These are phyloP conservation scores for Venturia canescens DNA, from an alignment of 1,140 invertebrate genomes.

Conservation along the genomic window DNA sequence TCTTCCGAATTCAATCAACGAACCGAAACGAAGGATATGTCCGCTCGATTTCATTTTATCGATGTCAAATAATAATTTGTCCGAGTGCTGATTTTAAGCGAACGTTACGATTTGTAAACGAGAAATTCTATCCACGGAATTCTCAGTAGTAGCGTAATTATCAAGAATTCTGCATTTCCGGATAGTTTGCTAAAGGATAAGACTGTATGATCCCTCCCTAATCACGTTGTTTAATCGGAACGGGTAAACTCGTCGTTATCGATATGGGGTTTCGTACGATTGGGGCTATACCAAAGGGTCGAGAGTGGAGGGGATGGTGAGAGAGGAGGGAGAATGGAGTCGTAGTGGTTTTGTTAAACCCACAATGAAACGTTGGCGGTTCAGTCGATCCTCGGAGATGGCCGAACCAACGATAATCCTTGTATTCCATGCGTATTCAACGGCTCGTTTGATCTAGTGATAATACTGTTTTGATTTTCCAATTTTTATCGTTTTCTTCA, in stretches of 20 bases:
- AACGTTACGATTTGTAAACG: not conserved
- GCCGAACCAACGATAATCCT: constrained; percentile 36
- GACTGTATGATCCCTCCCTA: constrained; percentile 20
- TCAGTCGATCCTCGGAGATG: constrained; percentile 14
- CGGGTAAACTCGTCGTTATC: constrained; percentile 31
- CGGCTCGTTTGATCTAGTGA: constrained; percentile 16
- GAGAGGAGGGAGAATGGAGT: not conserved
- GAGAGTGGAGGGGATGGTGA: not conserved
- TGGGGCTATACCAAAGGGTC: not conserved
- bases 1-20: no score
- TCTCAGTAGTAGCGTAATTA: constrained; percentile 3
- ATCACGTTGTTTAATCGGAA: constrained; percentile 25
- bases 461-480: not conserved
- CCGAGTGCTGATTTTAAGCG: not conserved
- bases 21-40: no score
- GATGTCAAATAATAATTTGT: not conserved
- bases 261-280: not conserved
- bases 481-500: not conserved
- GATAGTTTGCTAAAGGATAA: not conserved
- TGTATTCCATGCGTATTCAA: constrained; percentile 42
- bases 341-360: constrained; percentile 19
- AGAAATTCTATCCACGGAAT: not conserved
- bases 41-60: no score
- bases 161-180: constrained; percentile 6
- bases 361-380: constrained; percentile 21